Evolutionary conservation across 2,797 vertebrate genomes (phyloP).

Genomic region (Paedocypris micromegethes): DNA sequence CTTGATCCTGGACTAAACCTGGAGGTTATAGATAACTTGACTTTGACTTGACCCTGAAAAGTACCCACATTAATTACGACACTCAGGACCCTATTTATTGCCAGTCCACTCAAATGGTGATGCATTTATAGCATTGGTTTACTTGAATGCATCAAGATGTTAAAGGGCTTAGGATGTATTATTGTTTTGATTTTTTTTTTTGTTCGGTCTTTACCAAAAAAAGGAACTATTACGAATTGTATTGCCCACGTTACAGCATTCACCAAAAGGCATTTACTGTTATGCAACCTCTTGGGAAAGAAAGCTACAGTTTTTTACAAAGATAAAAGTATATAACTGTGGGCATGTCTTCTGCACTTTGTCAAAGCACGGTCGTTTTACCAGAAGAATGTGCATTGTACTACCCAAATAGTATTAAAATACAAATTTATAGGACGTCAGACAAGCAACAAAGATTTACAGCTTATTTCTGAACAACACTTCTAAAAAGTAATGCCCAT

Average conservation of each 20-base stretch:
- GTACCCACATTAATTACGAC: slow-evolving; percentile 60
- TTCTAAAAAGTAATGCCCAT: neutral
- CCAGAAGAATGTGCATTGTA: slow-evolving; percentile 38
- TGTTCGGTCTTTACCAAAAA: slow-evolving; percentile 61
- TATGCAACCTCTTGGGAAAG: slow-evolving; percentile 41
- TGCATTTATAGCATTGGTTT: slow-evolving; percentile 55
- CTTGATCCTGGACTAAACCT: slow-evolving; percentile 68
- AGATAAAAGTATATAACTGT: slow-evolving; percentile 32
- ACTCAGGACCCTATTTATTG: slow-evolving; percentile 91
- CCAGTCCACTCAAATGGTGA: slow-evolving; percentile 63
- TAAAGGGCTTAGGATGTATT: slow-evolving; percentile 61
- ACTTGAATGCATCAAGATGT: slow-evolving; percentile 54
- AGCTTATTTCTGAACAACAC: slow-evolving; percentile 36
- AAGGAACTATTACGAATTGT: slow-evolving; percentile 43
- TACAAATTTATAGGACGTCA: slow-evolving; percentile 28
- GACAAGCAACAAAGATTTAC: slow-evolving; percentile 32
- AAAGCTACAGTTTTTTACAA: slow-evolving; percentile 44
- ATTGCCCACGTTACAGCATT: slow-evolving; percentile 51
- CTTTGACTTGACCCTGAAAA: slow-evolving; percentile 52
- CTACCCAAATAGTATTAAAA: slow-evolving; percentile 49
- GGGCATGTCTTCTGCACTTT: slow-evolving; percentile 50
- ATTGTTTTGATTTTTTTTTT: slow-evolving; percentile 44
- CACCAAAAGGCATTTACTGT: slow-evolving; percentile 55
- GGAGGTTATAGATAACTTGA: slow-evolving; percentile 70
- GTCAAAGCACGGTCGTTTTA: slow-evolving; percentile 48